Evolutionary conservation across 2,113 vertebrate genomes (phyloP), one percentile per base, ranked within the genome.

Genomic region (Caloenas nicobarica): DNA sequence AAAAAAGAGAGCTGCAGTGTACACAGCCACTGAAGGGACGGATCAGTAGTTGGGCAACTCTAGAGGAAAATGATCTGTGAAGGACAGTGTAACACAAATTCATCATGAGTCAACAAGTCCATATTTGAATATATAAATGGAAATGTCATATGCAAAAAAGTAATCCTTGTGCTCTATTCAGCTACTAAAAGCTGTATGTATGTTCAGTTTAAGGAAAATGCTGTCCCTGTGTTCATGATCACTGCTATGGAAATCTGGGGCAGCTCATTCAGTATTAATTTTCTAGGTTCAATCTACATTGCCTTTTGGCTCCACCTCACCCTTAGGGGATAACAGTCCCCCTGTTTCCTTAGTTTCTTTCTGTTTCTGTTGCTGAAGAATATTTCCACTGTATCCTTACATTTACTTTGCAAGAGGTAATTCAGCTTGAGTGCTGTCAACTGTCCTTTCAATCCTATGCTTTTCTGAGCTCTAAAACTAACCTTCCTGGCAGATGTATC

Each of bases 1-100:
- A 29, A 58, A 51, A 61, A 65, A 34, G 36, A 48, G 31, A 9
- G 14, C 24, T 36, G 54, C n/a, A 78, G 31, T 0, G 0, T 11
- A 48, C 15, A 3, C 2, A 58, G 53, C 8, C 23, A 53, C 48
- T 33, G 53, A 42, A 91, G 29, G 53, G n/a, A 44, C 2, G 18
- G 42, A 62, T 34, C 58, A 58, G 46, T 16, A 22, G 19, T 21
- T 66, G 0, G 1, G 78, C 42, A 87, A 7, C 54, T n/a, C 48
- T 29, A 33, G 26, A 5, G 12, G 22, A 60, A 71, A 68, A 81
- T 24, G n/a, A 64, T 44, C 31, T 34, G n/a, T 0, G 0, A 73
- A 73, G 48, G n/a, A 77, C 22, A 81, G 50, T 34, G 11, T 13
- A 31, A 25, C 38, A 64, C 50, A 72, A 31, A 60, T 28, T 42